These are phyloP conservation scores for Abramis brama DNA, from an alignment of 2,113 vertebrate species.

Conservation along the genomic window DNA sequence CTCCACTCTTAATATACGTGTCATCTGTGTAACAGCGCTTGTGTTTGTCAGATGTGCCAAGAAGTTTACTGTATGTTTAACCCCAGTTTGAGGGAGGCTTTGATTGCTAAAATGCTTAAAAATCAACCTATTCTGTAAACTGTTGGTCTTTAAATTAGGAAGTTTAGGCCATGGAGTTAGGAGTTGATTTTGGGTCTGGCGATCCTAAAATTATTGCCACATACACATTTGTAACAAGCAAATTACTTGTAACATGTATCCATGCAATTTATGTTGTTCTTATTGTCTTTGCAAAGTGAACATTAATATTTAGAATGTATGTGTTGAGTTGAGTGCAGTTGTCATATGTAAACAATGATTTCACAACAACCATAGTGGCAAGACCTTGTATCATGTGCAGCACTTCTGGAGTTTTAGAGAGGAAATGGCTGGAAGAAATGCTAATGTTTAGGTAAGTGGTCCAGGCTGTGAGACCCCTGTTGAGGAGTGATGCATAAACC, in stretches of 20 bases:
- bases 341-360: background rate
- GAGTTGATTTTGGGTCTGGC: background rate
- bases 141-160: background rate
- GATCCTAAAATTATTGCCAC: background rate
- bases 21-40: background rate
- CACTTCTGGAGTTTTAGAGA: background rate
- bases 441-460: constrained; percentile 13
- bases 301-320: background rate
- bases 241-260: background rate
- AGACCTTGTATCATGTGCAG: background rate
- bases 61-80: background rate
- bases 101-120: background rate
- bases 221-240: background rate
- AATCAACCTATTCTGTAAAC: background rate
- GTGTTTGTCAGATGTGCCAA: background rate
- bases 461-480: background rate
- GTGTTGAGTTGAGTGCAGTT: background rate
- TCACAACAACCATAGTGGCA: background rate
- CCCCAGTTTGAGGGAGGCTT: background rate
- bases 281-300: background rate
- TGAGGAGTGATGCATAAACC: constrained; percentile 24
- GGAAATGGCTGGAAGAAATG: constrained; percentile 24
- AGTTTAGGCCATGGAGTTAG: background rate
- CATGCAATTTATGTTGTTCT: background rate
- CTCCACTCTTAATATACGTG: background rate